Evolutionary conservation across 2,113 vertebrate species (phyloP).

Genomic region (Coryphaenoides rupestris): DNA sequence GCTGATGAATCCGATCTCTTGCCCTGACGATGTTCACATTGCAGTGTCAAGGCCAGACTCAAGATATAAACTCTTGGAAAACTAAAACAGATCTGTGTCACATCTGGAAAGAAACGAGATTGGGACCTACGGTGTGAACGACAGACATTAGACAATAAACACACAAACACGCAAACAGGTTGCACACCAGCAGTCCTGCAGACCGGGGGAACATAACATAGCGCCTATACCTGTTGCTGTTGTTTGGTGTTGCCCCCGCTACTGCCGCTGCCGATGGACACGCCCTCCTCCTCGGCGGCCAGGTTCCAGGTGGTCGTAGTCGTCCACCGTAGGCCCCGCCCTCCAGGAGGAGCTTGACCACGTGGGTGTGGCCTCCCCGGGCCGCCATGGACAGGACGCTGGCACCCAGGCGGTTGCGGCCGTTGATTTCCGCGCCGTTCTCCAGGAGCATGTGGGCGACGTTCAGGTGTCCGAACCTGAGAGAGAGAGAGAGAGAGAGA

Average conservation of each 20-base stretch:
- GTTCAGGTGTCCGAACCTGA: slow-evolving; percentile 86
- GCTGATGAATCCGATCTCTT: too few relatives aligned
- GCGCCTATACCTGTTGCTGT: slow-evolving; percentile 58
- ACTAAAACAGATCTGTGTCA: too few relatives aligned
- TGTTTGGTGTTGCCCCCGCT: slow-evolving; percentile 48
- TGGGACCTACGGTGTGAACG: too few relatives aligned
- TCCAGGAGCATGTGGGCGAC: slow-evolving; percentile 91
- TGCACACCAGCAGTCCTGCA: too few relatives aligned
- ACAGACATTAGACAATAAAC: too few relatives aligned
- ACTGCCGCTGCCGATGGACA: slow-evolving; percentile 44
- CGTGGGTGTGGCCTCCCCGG: slow-evolving; percentile 84
- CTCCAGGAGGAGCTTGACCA: slow-evolving; percentile 88
- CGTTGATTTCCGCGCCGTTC: slow-evolving; percentile 90
- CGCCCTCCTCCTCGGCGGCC: slow-evolving; percentile 54
- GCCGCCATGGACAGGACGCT: slow-evolving; percentile 89
- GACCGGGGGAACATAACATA: not conserved
- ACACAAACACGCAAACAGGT: too few relatives aligned
- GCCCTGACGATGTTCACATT: too few relatives aligned
- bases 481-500: not conserved
- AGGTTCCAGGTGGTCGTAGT: slow-evolving; percentile 76
- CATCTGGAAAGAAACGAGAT: too few relatives aligned
- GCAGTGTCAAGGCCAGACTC: too few relatives aligned
- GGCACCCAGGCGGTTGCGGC: slow-evolving; percentile 89
- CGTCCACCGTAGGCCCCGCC: slow-evolving; percentile 84
- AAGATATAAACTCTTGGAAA: too few relatives aligned